These are phyloP conservation scores for Drosophila rhopaloa DNA, from an alignment of 1,140 invertebrate genomes.

Conservation along the genomic window DNA sequence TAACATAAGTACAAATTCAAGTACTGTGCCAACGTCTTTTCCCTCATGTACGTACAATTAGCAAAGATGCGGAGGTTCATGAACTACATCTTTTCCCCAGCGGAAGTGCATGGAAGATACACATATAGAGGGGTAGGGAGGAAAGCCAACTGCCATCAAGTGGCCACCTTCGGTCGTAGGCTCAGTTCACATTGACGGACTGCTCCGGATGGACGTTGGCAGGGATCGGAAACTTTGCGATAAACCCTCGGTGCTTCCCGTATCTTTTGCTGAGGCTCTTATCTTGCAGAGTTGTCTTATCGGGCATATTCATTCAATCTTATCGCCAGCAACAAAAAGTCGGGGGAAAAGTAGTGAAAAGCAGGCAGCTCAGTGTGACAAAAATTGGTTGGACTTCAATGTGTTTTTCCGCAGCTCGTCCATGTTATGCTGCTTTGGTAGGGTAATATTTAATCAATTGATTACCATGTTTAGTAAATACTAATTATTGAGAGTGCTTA, in stretches of 20 bases:
- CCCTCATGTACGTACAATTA: conserved; percentile 38
- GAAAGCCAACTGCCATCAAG: conserved; percentile 1
- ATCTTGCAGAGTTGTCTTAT: conserved; percentile 47
- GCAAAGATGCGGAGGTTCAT: conserved; percentile 12
- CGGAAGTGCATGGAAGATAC: conserved; percentile 30
- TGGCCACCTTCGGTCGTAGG: conserved; percentile 22
- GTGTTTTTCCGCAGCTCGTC: conserved; percentile 27
- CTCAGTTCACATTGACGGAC: conserved; percentile 50
- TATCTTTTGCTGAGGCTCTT: conserved; percentile 31
- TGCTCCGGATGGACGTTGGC: conserved; percentile 27
- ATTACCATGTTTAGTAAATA: background rate
- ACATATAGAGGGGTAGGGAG: background rate
- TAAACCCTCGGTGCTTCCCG: conserved; percentile 22
- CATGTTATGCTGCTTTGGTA: conserved; percentile 6
- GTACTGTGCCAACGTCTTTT: background rate
- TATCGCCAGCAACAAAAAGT: conserved; percentile 34
- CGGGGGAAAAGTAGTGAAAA: conserved; percentile 31
- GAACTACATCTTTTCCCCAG: conserved; percentile 15
- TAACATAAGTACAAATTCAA: conserved; percentile 1
- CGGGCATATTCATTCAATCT: conserved; percentile 36
- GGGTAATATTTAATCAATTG: conserved; percentile 14
- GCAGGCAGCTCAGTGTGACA: conserved; percentile 27
- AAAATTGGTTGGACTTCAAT: conserved; percentile 40
- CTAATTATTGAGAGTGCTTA: background rate
- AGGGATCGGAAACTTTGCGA: conserved; percentile 16